Evolutionary conservation across 2,888 invertebrate species (phyloP).

Genomic region (Parthenolecanium corni): DNA sequence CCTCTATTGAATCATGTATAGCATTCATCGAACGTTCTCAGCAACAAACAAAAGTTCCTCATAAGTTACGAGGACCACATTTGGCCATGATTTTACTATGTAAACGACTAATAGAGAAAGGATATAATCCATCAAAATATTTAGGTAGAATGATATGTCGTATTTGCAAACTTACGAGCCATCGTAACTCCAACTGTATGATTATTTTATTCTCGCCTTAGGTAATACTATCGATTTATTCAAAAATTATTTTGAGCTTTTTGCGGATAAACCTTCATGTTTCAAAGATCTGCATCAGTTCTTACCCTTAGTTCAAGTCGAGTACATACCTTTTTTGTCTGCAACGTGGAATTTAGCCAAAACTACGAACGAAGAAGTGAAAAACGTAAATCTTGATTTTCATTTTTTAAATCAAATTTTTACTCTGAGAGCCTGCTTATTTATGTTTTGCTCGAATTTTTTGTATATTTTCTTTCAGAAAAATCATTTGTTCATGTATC

Average conservation of each 20-base stretch:
- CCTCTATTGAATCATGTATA: conserved; percentile 38
- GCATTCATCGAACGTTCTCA: conserved; percentile 38
- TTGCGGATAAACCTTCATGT: conserved; percentile 78
- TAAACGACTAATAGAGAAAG: conserved; percentile 47
- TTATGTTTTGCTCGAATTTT: neutral
- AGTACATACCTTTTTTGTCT: conserved; percentile 36
- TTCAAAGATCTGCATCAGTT: conserved; percentile 71
- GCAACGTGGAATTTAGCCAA: neutral
- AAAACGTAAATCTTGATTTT: neutral
- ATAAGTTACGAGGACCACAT: conserved; percentile 60
- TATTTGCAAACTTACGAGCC: neutral
- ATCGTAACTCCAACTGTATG: neutral
- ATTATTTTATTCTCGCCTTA: conserved; percentile 5
- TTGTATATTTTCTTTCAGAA: conserved; percentile 16
- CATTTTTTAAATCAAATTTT: neutral
- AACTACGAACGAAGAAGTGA: neutral
- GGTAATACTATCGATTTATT: conserved; percentile 50
- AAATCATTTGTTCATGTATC: conserved; percentile 22
- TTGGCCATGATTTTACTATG: conserved; percentile 69
- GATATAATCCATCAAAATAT: conserved; percentile 43
- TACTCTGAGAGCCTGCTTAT: no score
- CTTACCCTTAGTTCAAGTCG: conserved; percentile 54
- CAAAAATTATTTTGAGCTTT: conserved; percentile 64
- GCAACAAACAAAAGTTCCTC: conserved; percentile 29
- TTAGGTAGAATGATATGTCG: conserved; percentile 36